Conservation (phyloP, 1,140 invertebrate species). For the Drosophila nigromelanica region DNA sequence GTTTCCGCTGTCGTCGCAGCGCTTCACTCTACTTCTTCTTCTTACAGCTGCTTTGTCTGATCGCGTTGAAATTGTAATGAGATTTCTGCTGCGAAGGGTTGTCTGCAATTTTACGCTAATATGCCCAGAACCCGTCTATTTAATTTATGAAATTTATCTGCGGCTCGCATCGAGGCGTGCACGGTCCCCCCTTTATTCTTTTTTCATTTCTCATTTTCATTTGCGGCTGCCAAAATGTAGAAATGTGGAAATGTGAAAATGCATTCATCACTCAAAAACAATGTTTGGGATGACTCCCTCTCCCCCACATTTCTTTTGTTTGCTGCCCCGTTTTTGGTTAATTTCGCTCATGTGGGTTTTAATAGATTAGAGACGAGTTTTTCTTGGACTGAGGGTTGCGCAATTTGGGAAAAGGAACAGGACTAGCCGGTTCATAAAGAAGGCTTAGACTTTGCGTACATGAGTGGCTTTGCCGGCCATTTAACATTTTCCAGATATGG, state of each 20-base stretch:
- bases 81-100: slow-evolving; percentile 66
- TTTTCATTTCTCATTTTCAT: slow-evolving; percentile 35
- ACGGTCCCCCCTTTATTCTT: not conserved
- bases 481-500: slow-evolving; percentile 28
- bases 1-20: slow-evolving; percentile 54
- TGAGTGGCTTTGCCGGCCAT: slow-evolving; percentile 40
- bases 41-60: slow-evolving; percentile 64
- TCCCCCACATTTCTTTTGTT: slow-evolving; percentile 17
- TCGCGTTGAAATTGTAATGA: slow-evolving; percentile 83
- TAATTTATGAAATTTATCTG: slow-evolving; percentile 83
- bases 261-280: slow-evolving; percentile 62
- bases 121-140: slow-evolving; percentile 71
- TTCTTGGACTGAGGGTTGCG: not conserved
- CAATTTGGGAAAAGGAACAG: slow-evolving; percentile 7
- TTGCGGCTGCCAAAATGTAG: slow-evolving; percentile 51
- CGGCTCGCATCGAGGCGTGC: slow-evolving; percentile 53
- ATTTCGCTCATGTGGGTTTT: slow-evolving; percentile 52
- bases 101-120: slow-evolving; percentile 81
- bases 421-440: slow-evolving; percentile 49
- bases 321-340: slow-evolving; percentile 53
- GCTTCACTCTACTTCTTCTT: not conserved
- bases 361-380: slow-evolving; percentile 62
- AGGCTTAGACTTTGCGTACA: slow-evolving; percentile 32
- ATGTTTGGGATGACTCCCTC: slow-evolving; percentile 7
- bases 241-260: slow-evolving; percentile 41